Evolutionary conservation across 2,797 vertebrate genomes (phyloP).

Genomic region (Adrianichthys oophorus): DNA sequence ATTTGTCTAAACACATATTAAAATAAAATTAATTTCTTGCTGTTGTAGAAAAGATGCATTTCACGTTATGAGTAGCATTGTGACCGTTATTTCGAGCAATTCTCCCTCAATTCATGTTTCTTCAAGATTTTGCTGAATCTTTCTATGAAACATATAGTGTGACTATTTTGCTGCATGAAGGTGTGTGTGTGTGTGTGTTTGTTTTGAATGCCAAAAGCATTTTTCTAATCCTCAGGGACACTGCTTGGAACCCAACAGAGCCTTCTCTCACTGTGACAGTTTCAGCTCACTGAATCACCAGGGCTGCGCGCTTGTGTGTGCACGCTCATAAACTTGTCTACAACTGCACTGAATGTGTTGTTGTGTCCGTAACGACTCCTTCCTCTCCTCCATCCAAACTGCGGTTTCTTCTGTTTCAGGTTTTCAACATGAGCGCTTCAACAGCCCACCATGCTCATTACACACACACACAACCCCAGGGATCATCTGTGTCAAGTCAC

Average conservation of each 20-base stretch:
- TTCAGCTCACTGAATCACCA: slow-evolving; percentile 55
- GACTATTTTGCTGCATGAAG: slow-evolving; percentile 19
- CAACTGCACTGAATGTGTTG: slow-evolving; percentile 54
- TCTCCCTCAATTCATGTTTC: slow-evolving; percentile 31
- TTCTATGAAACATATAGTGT: slow-evolving; percentile 38
- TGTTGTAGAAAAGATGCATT: neutral
- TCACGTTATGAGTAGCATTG: neutral
- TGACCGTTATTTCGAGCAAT: slow-evolving; percentile 5
- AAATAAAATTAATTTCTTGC: too few relatives aligned
- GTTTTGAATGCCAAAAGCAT: slow-evolving; percentile 51
- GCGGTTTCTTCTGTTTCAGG: slow-evolving; percentile 36
- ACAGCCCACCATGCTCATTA: slow-evolving; percentile 45
- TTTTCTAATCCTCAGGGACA: slow-evolving; percentile 60
- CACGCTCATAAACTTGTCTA: slow-evolving; percentile 20
- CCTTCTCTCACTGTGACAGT: slow-evolving; percentile 58
- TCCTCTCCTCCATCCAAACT: slow-evolving; percentile 18
- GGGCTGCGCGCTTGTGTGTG: slow-evolving; percentile 7
- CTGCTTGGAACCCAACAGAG: slow-evolving; percentile 56
- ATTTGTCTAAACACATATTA: too few relatives aligned
- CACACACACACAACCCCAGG: slow-evolving; percentile 35
- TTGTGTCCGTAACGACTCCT: slow-evolving; percentile 52
- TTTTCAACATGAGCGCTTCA: slow-evolving; percentile 47
- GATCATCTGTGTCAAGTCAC: slow-evolving; percentile 34
- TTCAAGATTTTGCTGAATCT: slow-evolving; percentile 24
- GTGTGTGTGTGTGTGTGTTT: slow-evolving; percentile 2